Conservation (phyloP, 2,113 vertebrate species). For the Catagonus wagneri region DNA sequence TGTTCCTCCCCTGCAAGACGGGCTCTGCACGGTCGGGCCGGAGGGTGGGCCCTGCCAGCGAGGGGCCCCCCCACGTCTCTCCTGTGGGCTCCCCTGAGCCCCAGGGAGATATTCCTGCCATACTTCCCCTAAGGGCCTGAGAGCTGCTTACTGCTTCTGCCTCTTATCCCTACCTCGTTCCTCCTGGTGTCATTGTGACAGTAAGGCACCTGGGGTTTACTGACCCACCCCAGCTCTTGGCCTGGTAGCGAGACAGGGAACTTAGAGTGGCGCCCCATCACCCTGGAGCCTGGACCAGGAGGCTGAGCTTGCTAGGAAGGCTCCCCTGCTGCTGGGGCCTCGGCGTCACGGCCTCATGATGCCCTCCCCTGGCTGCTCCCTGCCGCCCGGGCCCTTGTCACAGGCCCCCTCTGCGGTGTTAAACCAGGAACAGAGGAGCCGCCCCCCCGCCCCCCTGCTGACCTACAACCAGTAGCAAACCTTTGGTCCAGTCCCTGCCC, state of each 20-base stretch:
- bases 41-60: background rate
- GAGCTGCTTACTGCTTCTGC: background rate
- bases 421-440: background rate
- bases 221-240: background rate
- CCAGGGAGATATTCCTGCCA: background rate
- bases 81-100: background rate
- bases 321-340: background rate
- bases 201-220: background rate
- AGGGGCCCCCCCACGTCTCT: background rate
- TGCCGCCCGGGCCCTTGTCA: too few relatives aligned
- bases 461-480: rapidly evolving
- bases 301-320: background rate
- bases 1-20: background rate
- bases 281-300: background rate
- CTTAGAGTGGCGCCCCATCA: too few relatives aligned
- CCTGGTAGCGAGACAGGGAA: background rate
- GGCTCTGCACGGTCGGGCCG: background rate
- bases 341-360: background rate
- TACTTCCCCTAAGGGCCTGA: background rate
- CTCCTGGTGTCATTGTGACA: background rate
- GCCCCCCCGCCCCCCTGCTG: too few relatives aligned
- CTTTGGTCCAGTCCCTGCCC: rapidly evolving
- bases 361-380: rapidly evolving
- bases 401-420: background rate
- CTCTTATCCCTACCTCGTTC: background rate